Conservation (phyloP, 2,797 vertebrate genomes). For the Catostomus latipinnis region DNA sequence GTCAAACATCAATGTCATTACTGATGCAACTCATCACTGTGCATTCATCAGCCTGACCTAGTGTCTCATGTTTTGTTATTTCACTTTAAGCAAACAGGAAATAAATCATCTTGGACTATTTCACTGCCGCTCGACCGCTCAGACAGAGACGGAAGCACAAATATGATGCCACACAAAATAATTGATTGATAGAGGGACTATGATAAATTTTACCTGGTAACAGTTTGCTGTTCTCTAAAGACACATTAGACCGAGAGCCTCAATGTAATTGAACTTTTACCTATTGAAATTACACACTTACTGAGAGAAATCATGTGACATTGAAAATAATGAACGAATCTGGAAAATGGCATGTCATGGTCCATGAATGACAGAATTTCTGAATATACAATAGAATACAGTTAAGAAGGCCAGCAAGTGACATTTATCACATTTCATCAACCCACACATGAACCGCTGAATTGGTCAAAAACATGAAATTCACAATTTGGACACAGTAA, state of each 20-base stretch:
- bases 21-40: slow-evolving; percentile 52
- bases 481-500: too few species aligned
- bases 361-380: slow-evolving; percentile 36
- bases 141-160: slow-evolving; percentile 65
- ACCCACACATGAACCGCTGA: neutral
- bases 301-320: slow-evolving; percentile 60
- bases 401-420: neutral
- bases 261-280: slow-evolving; percentile 59
- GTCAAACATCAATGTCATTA: slow-evolving; percentile 61
- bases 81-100: slow-evolving; percentile 74
- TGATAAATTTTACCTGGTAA: slow-evolving; percentile 65
- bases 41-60: slow-evolving; percentile 62
- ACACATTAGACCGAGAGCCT: slow-evolving; percentile 47
- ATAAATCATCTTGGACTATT: slow-evolving; percentile 74
- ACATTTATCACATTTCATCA: neutral
- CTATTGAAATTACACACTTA: slow-evolving; percentile 62
- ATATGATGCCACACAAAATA: slow-evolving; percentile 73
- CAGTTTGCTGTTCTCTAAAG: slow-evolving; percentile 66
- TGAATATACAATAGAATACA: slow-evolving; percentile 20
- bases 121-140: slow-evolving; percentile 67
- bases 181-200: slow-evolving; percentile 67
- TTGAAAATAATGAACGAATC: slow-evolving; percentile 50
- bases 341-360: slow-evolving; percentile 25
- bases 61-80: slow-evolving; percentile 69
- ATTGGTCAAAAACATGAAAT: neutral